These are phyloP conservation scores for Oxyura jamaicensis DNA, from an alignment of 2,113 vertebrate species.

Conservation along the genomic window DNA sequence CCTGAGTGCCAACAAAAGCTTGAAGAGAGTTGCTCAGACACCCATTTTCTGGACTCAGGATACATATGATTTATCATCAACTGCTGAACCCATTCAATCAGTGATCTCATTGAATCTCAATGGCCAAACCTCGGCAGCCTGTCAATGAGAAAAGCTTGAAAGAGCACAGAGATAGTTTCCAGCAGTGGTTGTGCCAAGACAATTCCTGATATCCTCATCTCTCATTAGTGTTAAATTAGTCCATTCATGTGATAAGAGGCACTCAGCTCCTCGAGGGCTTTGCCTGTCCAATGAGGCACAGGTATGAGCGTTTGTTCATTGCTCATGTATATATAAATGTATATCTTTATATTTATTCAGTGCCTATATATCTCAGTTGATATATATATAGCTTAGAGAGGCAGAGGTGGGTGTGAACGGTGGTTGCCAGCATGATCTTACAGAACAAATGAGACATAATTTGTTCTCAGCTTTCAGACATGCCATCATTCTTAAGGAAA, in stretches of 20 bases:
- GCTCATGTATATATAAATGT: background rate
- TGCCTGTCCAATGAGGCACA: background rate
- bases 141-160: background rate
- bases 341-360: background rate
- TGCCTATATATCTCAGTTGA: background rate
- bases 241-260: background rate
- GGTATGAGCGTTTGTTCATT: background rate
- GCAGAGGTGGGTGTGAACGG: background rate
- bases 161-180: background rate
- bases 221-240: conserved; percentile 5
- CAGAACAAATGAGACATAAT: conserved; percentile 27
- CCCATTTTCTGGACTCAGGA: background rate
- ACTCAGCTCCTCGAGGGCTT: background rate
- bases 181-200: background rate
- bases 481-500: conserved; percentile 14
- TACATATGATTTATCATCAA: background rate
- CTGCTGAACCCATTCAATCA: background rate
- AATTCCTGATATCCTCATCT: background rate
- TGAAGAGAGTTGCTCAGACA: background rate
- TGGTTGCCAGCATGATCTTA: background rate
- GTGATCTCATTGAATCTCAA: background rate
- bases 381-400: background rate
- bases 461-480: conserved; percentile 22
- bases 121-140: background rate
- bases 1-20: background rate